Base-by-base conservation (phyloP, 64 coral and sea anemone species). In the Cladopsammia gracilis region DNA sequence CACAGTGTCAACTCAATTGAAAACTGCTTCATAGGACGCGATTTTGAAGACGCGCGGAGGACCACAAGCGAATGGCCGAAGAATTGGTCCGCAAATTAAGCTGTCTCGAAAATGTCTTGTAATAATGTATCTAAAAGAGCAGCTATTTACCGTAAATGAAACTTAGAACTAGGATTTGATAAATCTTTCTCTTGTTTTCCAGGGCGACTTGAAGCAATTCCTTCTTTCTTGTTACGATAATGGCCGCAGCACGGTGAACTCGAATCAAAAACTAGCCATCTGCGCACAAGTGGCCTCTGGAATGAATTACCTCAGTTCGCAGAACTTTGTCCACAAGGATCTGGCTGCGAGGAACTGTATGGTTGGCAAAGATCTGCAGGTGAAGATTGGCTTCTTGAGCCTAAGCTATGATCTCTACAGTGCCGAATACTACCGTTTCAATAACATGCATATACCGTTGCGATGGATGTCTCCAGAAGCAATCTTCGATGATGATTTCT, bases 391-490 rank as follows among this genome's bases (percentile, higher is more conserved):
- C 9, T 99, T 94, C 85, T 70, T 99, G 48, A 94, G 95, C 67
- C 73, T 99, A 4, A 99, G 95, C 72, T 96, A 99, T 58, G 98
- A 96, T 64, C 70, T 95, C 3, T 98, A 98, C 84, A 94, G 77
- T 43, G 80, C 71, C 16, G 98, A 99, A 18, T 99, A 99, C 24
- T 96, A 75, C 72, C 87, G 92, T 51, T 96, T 93, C 80, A 94
- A 96, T 56, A 93, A 94, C 58, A 88, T 96, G 70, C 91, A 94
- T 15, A 99, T 99, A 46, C 98, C 98, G 22, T 56, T 99, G 62
- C 75, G 98, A 16, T 99, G 98, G 98, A 99, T 99, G 98, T 69
- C 98, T 50, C 92, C 98, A 1, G 98, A 99, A 78, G 98, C 98
- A 19, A 91, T 99, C 74, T 98, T 91, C 45, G 85, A 99, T 46